Base-by-base conservation (phyloP, 1,140 invertebrate genomes). In the Ephestia elutella region DNA sequence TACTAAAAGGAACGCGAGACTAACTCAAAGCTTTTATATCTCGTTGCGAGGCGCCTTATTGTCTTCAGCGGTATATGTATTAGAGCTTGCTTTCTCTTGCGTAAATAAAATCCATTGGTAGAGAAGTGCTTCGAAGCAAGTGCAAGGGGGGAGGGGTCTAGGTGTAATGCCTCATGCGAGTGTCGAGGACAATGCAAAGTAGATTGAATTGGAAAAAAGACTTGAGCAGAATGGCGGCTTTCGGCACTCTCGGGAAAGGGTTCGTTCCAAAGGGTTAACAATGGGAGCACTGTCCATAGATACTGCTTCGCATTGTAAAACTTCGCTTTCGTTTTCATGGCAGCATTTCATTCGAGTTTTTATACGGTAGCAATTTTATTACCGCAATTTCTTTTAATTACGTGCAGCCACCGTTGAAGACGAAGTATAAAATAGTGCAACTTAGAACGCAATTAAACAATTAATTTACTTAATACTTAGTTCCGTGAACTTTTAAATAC, bases 11-110 rank as follows among this genome's bases (percentile, higher is more conserved):
- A 82, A 80, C 66, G 75, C 68, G 72, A 78, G 79, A 81, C 77
- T 85, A 85, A 86, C 82, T 86, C 85, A 86, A 87, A 87, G 83
- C 85, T 87, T 87, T 87, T 87, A 86, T 87, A 83, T 86, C 79
- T 81, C 79, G 78, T 78, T 75, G 70, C 65, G 75, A 82, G 67
- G 75, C 79, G 78, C 73, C 80, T 84, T 83, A 86, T 87, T 87
- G 85, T 87, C 82, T 86, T 81, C 78, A 63, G 65, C 72, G 82
- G 82, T 83, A 82, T 81, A 82, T 85, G 83, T 88, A 86, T 86
- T 84, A 83, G 75, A 81, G 81, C 80, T 82, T 84, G 82, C 80
- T 85, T 85, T 83, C 79, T 86, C 80, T 86, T 84, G 80, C 79
- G 82, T 86, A 86, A 84, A 87, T 86, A 86, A 86, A 87, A 87